phyloP scores from a whole-genome alignment of 1,140 invertebrate species.

The Araneus ventricosus region DNA sequence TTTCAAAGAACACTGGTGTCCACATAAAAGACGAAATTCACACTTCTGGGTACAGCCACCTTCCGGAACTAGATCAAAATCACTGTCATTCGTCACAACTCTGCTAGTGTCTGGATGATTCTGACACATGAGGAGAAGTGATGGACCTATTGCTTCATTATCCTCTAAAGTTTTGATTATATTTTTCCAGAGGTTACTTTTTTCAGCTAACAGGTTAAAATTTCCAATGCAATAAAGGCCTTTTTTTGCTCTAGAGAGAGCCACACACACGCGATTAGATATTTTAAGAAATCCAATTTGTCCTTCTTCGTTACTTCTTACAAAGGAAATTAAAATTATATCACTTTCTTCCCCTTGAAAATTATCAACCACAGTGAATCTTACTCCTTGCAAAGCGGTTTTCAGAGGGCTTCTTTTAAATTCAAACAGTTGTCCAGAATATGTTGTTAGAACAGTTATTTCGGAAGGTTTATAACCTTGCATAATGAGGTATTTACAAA shows the following conservation, averaged over 20 bases:
- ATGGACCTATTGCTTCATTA: slow-evolving; percentile 76
- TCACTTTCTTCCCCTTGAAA: slow-evolving; percentile 93
- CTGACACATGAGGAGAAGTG: slow-evolving; percentile 48
- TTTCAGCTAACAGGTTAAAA: slow-evolving; percentile 82
- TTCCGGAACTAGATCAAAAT: slow-evolving; percentile 70
- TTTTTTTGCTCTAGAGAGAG: slow-evolving; percentile 88
- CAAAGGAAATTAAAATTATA: slow-evolving; percentile 90
- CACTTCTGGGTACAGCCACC: slow-evolving; percentile 70
- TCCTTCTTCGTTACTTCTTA: slow-evolving; percentile 86
- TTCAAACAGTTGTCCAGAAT: slow-evolving; percentile 82
- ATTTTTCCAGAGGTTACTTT: slow-evolving; percentile 80
- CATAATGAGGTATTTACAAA: slow-evolving; percentile 84
- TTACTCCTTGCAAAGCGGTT: background rate
- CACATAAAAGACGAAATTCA: slow-evolving; percentile 69
- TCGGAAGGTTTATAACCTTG: slow-evolving; percentile 83
- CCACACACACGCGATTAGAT: slow-evolving; percentile 90
- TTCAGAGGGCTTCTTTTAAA: slow-evolving; percentile 63
- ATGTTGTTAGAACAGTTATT: slow-evolving; percentile 86
- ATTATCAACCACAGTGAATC: slow-evolving; percentile 88
- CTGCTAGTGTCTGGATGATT: slow-evolving; percentile 36
- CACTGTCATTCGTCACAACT: slow-evolving; percentile 20
- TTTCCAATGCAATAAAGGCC: slow-evolving; percentile 87
- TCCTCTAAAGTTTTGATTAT: slow-evolving; percentile 77
- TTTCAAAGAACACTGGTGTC: slow-evolving; percentile 70
- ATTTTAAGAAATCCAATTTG: slow-evolving; percentile 89